Percentiles rank a stretch among this genome's conserved stretches.
Evolutionary conservation across 2,888 invertebrate species (phyloP).

Genomic region (Caenorhabditis drosophilae): DNA sequence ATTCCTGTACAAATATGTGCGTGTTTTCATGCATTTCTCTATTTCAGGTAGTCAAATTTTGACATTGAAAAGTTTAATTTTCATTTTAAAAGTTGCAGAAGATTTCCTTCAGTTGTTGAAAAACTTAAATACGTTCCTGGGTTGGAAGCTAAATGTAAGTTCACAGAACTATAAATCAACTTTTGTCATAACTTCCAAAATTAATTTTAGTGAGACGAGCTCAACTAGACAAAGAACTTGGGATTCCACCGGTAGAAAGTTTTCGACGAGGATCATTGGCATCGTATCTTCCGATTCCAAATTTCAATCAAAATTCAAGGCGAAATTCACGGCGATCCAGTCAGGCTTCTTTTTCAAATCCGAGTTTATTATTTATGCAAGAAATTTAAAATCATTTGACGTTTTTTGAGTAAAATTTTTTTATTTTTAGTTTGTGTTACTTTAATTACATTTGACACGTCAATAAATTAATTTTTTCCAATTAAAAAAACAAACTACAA

Average conservation of each 20-base stretch:
- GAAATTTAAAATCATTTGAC: constrained; percentile 19
- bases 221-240: constrained; percentile 57
- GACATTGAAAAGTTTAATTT: constrained; percentile 14
- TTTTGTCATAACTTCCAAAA: no score
- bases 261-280: constrained; percentile 51
- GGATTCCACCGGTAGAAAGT: constrained; percentile 54
- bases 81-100: constrained; percentile 33
- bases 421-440: not conserved
- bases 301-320: constrained; percentile 30
- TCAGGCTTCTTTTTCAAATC: constrained; percentile 47
- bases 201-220: constrained; percentile 49
- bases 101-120: constrained; percentile 54
- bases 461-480: no score
- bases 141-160: constrained; percentile 47
- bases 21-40: constrained; percentile 61
- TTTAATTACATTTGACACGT: no score
- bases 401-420: not conserved
- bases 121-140: constrained; percentile 56
- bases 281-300: constrained; percentile 53
- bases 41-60: constrained; percentile 48
- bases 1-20: constrained; percentile 65
- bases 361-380: constrained; percentile 39
- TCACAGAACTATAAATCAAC: not conserved
- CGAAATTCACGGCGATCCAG: constrained; percentile 44
- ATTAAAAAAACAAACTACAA: no score